phyloP scores from a whole-genome alignment of 2,888 invertebrate species.

The Xestia c-nigrum region DNA sequence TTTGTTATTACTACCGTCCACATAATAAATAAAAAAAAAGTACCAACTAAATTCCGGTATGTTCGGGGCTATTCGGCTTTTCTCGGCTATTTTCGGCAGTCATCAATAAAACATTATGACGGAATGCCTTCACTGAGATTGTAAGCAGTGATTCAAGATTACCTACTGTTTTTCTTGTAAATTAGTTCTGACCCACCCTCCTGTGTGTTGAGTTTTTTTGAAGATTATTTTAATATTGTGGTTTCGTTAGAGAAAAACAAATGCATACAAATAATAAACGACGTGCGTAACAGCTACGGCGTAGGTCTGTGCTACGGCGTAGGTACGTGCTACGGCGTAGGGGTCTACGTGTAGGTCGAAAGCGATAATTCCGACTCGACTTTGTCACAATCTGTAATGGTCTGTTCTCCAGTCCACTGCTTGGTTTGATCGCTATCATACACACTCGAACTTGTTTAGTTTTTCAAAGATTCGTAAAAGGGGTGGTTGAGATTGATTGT shows the following conservation, averaged over 20 bases:
- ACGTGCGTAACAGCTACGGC: constrained; percentile 25
- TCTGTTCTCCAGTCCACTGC: not conserved
- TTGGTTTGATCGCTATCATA: not conserved
- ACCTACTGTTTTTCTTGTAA: constrained; percentile 19
- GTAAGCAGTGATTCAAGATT: constrained; percentile 35
- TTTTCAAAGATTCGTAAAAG: not conserved
- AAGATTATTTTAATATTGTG: not conserved
- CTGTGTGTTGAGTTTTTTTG: not conserved
- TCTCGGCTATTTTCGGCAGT: constrained; percentile 35
- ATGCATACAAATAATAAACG: not conserved
- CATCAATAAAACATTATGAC: constrained; percentile 59
- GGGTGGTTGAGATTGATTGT: not conserved
- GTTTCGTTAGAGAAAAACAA: not conserved
- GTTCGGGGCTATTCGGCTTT: constrained; percentile 11
- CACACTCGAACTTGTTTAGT: too few relatives aligned
- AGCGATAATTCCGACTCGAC: not conserved
- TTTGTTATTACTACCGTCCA: constrained; percentile 21
- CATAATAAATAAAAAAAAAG: constrained; percentile 41
- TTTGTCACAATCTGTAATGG: not conserved
- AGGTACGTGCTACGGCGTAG: not conserved
- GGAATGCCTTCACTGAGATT: constrained; percentile 10
- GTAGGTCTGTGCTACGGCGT: constrained; percentile 36
- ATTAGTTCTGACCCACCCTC: not conserved
- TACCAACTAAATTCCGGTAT: constrained; percentile 19
- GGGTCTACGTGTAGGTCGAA: not conserved